A percentile compares a stretch with the other conserved stretches of the same genome.
Evolutionary conservation across 2,113 vertebrate genomes (phyloP).

Genomic region (Elephas maximus): DNA sequence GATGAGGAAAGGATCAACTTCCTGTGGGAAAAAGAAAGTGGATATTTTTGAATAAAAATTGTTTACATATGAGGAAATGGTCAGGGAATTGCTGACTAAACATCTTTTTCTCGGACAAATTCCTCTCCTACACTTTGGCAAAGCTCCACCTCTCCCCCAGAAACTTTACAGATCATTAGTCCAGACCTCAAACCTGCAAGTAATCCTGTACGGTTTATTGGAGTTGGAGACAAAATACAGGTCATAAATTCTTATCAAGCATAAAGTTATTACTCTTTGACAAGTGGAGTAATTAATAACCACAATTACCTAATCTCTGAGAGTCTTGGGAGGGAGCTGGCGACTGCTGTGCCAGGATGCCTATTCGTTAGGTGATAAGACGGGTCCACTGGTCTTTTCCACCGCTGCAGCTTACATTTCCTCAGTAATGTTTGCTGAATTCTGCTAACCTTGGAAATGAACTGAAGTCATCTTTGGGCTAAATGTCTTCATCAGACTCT

Average conservation of each 20-base stretch:
- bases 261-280: not conserved
- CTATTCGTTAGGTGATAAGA: not conserved
- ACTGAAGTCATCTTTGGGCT: not conserved
- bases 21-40: not conserved
- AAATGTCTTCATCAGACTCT: not conserved
- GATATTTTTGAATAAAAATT: slow-evolving; percentile 15
- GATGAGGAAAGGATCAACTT: not conserved
- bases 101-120: not conserved
- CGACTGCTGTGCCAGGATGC: not conserved
- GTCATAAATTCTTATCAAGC: slow-evolving; percentile 23
- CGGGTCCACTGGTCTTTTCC: not conserved
- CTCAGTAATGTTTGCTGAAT: slow-evolving; percentile 5
- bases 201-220: slow-evolving; percentile 24
- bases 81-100: not conserved
- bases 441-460: not conserved
- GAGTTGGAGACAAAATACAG: not conserved
- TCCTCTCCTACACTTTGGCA: slow-evolving; percentile 1
- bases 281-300: not conserved
- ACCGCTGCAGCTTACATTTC: not conserved
- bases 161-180: slow-evolving; percentile 34
- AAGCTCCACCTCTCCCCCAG: not conserved
- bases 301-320: not conserved
- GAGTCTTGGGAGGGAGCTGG: not conserved
- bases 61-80: not conserved
- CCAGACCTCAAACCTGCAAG: not conserved